Base-by-base conservation (phyloP, 2,888 invertebrate species). In the Drosophila atripex region DNA sequence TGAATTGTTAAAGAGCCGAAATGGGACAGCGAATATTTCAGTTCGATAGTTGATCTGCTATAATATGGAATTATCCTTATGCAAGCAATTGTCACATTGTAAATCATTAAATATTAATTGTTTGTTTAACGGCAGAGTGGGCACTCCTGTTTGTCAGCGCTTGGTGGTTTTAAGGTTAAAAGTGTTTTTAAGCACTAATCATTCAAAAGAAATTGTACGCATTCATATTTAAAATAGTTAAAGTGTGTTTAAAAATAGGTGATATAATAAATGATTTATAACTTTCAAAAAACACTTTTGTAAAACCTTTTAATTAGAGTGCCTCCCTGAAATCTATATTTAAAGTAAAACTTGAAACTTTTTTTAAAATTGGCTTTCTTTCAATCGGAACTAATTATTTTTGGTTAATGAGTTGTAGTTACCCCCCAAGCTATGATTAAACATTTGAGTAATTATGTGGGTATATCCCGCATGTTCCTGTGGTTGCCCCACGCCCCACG, bases 61-160 rank as follows among this genome's bases (percentile, higher is more conserved):
- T 46, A 54, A 69, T 64, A 64, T 64, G 41, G 38, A 63, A 64
- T 69, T 55, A 64, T 55, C 56, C 28, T 18, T 23, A 45, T 28
- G 35, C 35, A 54, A 64, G 45, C 64, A 69, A 30, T 64, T 69
- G 56, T 55, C 45, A 38, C 70, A 28, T 55, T 46, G 70, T 38
- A 69, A 64, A 64, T 64, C 56, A 56, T 69, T 38, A 46, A 55
- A 69, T 35, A 69, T 64, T 38, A 45, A 64, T 64, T 69, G 41
- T 54, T 55, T 11, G 30, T 64, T 55, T 23, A 46, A 25, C 45
- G 12, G 21, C n/a, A 16, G 16, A 14, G 8, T 11, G 11, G 9
- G 14, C 21, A 14, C 32, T 9, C 39, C 39, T 41, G 11, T 41
- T 18, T 18, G 14, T 41, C 18, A 11, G 39, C 39, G 39, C 3